Conservation (phyloP, 2,888 invertebrate species). For the Aphidoletes aphidimyza region DNA sequence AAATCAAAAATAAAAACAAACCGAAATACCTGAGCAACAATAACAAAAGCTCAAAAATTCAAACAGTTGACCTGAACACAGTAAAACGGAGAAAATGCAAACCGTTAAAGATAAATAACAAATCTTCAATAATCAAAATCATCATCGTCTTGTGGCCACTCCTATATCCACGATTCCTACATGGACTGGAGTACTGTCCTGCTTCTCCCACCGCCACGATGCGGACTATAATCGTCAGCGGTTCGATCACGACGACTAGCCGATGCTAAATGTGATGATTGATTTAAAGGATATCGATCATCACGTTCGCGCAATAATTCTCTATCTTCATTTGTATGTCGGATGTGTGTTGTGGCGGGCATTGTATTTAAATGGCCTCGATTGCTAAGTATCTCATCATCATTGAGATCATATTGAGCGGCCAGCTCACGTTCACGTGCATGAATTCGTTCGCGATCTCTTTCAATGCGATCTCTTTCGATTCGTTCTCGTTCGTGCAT, state of each 20-base stretch:
- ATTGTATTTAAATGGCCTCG: slow-evolving; percentile 57
- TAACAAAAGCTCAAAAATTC: neutral
- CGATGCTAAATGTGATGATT: slow-evolving; percentile 53
- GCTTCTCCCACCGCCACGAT: slow-evolving; percentile 67
- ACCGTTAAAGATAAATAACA: neutral
- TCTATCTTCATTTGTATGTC: slow-evolving; percentile 57
- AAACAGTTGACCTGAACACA: too few relatives aligned
- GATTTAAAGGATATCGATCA: slow-evolving; percentile 55
- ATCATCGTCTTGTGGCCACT: slow-evolving; percentile 67
- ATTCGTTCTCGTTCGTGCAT: slow-evolving; percentile 60
- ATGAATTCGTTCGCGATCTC: slow-evolving; percentile 55
- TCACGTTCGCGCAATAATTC: slow-evolving; percentile 56
- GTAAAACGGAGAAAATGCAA: neutral
- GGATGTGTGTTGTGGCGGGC: slow-evolving; percentile 39
- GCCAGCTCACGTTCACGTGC: slow-evolving; percentile 63
- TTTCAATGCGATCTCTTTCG: slow-evolving; percentile 57
- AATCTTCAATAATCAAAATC: slow-evolving; percentile 58
- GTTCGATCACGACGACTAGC: slow-evolving; percentile 61
- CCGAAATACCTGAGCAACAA: neutral
- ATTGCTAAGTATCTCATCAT: slow-evolving; percentile 65
- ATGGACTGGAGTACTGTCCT: slow-evolving; percentile 68
- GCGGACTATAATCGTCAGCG: slow-evolving; percentile 67
- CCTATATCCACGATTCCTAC: slow-evolving; percentile 69
- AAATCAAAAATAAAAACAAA: neutral
- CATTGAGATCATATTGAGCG: slow-evolving; percentile 65